These are phyloP conservation scores for Pelagia noctiluca DNA, from an alignment of 30 jellyfish, hydroid and myxozoan genomes.

Conservation along the genomic window DNA sequence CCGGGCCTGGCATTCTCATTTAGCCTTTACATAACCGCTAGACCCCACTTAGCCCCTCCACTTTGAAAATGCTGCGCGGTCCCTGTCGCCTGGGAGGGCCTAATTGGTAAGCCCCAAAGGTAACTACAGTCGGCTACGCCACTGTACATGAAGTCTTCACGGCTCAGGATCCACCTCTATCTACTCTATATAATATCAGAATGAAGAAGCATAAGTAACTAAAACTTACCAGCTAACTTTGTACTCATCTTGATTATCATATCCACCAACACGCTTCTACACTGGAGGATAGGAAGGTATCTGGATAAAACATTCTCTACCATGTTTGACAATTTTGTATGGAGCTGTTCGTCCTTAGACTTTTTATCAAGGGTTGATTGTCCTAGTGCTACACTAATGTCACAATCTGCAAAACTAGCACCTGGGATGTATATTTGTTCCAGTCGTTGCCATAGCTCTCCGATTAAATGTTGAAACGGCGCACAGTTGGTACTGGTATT, in stretches of 20 bases:
- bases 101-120: neutral
- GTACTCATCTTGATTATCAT: neutral
- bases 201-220: neutral
- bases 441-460: neutral
- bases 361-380: neutral
- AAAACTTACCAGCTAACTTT: constrained; percentile 2
- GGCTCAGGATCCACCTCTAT: constrained; percentile 3
- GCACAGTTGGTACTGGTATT: constrained; percentile 2
- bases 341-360: constrained; percentile 1
- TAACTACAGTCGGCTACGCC: neutral
- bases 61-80: no score
- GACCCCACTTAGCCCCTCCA: no score
- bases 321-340: neutral
- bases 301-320: constrained; percentile 1
- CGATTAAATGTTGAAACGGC: neutral
- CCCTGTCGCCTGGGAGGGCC: no score
- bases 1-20: no score
- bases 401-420: constrained; percentile 2
- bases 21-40: no score
- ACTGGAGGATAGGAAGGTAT: neutral
- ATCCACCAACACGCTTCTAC: neutral
- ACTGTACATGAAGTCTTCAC: constrained; percentile 5
- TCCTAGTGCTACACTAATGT: constrained; percentile 2
- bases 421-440: constrained; percentile 1
- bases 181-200: neutral